These are phyloP conservation scores for Onchidella celtica DNA, from an alignment of 2,888 invertebrate species.

Conservation along the genomic window DNA sequence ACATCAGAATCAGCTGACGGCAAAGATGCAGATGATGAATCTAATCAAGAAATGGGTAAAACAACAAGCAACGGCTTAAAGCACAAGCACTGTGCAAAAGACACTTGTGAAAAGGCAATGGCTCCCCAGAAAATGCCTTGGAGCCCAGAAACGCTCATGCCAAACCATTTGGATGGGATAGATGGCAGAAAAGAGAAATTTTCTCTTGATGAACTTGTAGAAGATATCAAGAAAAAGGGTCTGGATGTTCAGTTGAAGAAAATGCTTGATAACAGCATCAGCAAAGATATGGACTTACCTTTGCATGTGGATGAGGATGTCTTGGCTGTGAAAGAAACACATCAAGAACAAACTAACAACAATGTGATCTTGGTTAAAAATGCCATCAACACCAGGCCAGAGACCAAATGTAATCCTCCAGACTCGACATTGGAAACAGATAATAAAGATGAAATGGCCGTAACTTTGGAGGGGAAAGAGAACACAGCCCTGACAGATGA, in stretches of 20 bases:
- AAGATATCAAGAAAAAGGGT: constrained; percentile 35
- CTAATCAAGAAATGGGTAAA: constrained; percentile 48
- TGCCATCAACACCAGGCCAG: neutral
- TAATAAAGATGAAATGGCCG: neutral
- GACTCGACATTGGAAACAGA: constrained; percentile 2
- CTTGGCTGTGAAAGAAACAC: neutral
- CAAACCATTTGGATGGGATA: constrained; percentile 10
- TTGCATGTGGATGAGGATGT: neutral
- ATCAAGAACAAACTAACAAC: neutral
- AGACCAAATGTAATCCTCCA: neutral
- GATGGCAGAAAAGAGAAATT: constrained; percentile 15
- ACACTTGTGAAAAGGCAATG: constrained; percentile 37
- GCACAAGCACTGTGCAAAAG: constrained; percentile 29
- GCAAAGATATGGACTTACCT: neutral
- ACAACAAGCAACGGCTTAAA: constrained; percentile 42
- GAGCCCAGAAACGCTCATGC: constrained; percentile 46
- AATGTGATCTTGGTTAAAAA: constrained; percentile 1
- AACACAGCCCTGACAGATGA: neutral
- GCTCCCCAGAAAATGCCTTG: constrained; percentile 50
- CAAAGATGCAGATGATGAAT: constrained; percentile 47
- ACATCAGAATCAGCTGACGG: constrained; percentile 27
- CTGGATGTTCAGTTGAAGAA: constrained; percentile 15
- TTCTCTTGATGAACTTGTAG: constrained; percentile 37
- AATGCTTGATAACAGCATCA: constrained; percentile 11
- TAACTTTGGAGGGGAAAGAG: too few species aligned